Evolutionary conservation across 23 tunicate genomes (phyloP), one percentile per base, ranked within the genome.

Genomic region (Oikopleura vanhoeffeni): DNA sequence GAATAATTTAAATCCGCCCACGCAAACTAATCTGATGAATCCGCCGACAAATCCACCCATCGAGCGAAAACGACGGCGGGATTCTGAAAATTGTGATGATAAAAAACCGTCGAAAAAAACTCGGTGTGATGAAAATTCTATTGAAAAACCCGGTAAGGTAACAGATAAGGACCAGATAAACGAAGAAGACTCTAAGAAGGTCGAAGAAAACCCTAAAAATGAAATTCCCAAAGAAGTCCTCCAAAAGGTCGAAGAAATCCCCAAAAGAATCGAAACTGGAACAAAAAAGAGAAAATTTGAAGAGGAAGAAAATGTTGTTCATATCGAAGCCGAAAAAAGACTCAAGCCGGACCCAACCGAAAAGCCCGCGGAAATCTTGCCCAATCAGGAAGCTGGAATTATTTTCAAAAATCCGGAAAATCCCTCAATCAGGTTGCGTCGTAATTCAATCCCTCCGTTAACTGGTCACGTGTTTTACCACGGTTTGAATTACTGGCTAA

Each of bases 121-220:
- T n/a, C n/a, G n/a, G n/a, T n/a, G n/a, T n/a, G n/a, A n/a, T n/a
- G n/a, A n/a, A n/a, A n/a, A n/a, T n/a, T n/a, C n/a, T n/a, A n/a
- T n/a, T n/a, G n/a, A n/a, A n/a, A n/a, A n/a, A n/a, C n/a, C n/a
- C n/a, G n/a, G n/a, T n/a, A n/a, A n/a, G n/a, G n/a, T n/a, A n/a
- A n/a, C n/a, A n/a, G n/a, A n/a, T n/a, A n/a, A n/a, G 27, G 79
- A 71, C 79, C 79, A 71, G 38, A 38, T 24, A 71, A 71, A 71
- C 38, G 79, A 71, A 18, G n/a, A n/a, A n/a, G n/a, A n/a, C n/a
- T n/a, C n/a, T n/a, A n/a, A n/a, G n/a, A n/a, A n/a, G n/a, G n/a
- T n/a, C n/a, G n/a, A n/a, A n/a, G n/a, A n/a, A n/a, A n/a, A n/a
- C n/a, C n/a, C n/a, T n/a, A n/a, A n/a, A n/a, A n/a, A n/a, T n/a